Base-by-base conservation (phyloP, 2,797 vertebrate genomes). In the Perodicticus potto region DNA sequence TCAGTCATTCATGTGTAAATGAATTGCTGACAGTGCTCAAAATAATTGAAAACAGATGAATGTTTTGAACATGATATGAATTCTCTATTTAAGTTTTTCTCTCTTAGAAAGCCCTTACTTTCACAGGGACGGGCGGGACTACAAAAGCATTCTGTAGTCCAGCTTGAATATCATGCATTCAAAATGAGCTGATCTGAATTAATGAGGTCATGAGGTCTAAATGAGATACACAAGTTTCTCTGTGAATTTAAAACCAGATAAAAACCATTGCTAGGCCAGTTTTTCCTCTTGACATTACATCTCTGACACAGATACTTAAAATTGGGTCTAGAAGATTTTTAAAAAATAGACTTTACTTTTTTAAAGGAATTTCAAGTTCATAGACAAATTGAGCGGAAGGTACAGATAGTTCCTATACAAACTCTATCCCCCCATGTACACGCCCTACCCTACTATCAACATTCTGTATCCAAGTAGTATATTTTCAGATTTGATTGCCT, bases 31-130 rank as follows among this genome's bases (percentile, higher is more conserved):
- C 87, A 90, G 5, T 93, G 16, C 27, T 94, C 91, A 92, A 96
- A 96, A 95, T 95, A 76, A 88, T 93, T 96, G 43, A 95, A 96
- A 96, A 91, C 32, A 85, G 63, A 95, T 93, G 61, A 88, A 40
- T 92, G 94, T 65, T 94, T 94, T 85, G 14, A 69, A 53, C 22
- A 82, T 91, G 73, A 81, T 87, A 88, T 88, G 55, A 49, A 13
- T 93, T 95, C 5, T 81, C 53, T 92, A 69, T 88, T 91, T 57
- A 85, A 13, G 0, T 32, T 88, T 89, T 61, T 29, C 16, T 43
- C 37, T 3, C 22, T 82, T 81, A 61, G 61, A 61, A 73, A 76
- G 43, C 25, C 10, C 16, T 89, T 70, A 82, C 29, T 81, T 63
- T 80, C 13, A 5, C 25, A 19, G 49, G 9, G 25, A 2, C 2